Evolutionary conservation across 2,797 vertebrate species (phyloP).

Genomic region (Eulemur mongoz): DNA sequence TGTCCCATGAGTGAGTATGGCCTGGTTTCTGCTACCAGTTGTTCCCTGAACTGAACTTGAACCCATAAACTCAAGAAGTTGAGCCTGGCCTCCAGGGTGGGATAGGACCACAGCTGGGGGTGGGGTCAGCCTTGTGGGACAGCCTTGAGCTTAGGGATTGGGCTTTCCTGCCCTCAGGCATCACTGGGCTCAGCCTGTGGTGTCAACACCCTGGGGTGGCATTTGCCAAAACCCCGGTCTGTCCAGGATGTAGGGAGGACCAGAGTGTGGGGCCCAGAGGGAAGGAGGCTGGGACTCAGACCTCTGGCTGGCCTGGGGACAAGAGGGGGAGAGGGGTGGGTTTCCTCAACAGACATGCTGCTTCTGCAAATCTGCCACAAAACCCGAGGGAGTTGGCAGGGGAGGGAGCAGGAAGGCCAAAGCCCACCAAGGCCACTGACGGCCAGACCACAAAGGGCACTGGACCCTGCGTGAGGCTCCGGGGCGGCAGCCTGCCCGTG

Average conservation of each 20-base stretch:
- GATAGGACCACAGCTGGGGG: rapidly evolving
- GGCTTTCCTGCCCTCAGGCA: neutral
- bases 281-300: neutral
- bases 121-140: neutral
- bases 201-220: neutral
- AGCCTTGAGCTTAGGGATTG: neutral
- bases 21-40: neutral
- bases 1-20: constrained; percentile 94
- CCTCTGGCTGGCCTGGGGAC: neutral
- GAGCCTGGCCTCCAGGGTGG: neutral
- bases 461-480: neutral
- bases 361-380: neutral
- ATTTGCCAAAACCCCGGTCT: neutral
- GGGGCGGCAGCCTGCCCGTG: neutral
- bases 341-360: neutral
- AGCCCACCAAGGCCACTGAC: neutral
- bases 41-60: neutral
- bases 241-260: neutral
- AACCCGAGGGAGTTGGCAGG: neutral
- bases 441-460: neutral
- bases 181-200: neutral
- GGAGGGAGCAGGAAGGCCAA: neutral
- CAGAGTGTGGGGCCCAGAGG: neutral
- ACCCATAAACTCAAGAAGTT: neutral
- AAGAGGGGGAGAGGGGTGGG: neutral